Base-by-base conservation (phyloP, 2,888 invertebrate genomes). In the Drosophila yooni region DNA sequence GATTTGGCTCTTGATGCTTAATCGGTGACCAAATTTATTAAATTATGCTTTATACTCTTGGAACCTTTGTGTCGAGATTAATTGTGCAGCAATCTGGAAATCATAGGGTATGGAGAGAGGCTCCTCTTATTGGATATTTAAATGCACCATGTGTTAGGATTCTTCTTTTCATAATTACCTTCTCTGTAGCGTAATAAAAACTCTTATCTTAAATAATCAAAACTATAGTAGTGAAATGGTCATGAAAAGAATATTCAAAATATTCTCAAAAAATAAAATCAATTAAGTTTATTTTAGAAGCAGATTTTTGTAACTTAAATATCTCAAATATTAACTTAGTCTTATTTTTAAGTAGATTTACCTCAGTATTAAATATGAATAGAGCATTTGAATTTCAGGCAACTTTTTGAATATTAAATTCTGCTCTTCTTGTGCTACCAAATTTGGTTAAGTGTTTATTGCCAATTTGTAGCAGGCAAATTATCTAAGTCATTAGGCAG, bases 401-500 rank as follows among this genome's bases (percentile, higher is more conserved):
- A 36, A 53, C 1, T 31, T n/a, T 0, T 2, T 25, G 15, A 2
- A 7, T 13, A n/a, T 8, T n/a, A 21, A 21, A 21, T 46, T 25
- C 15, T 13, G 21, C 36, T 40, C 46, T 29, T 18, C 50, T 11
- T 52, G n/a, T 36, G 34, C 59, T 52, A 52, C 65, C 88, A 73
- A 81, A 89, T 67, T 88, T 69, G 72, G 72, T 65, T 61, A 67
- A 85, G 74, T 52, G 50, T 56, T 60, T 76, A 51, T 82, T 69
- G 82, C 88, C 64, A 70, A 79, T 82, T 75, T 87, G 68, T 46
- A 66, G 65, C 59, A 56, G 50, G 13, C 60, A 59, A 80, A 76
- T 88, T 81, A 80, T 88, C 88, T 83, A 86, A 89, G 78, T 73
- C 74, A 81, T 86, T 76, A 67, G 59, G 51, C 64, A 38, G 59